Evolutionary conservation across 1,140 invertebrate genomes (phyloP), one percentile per base, ranked within the genome.

Genomic region (Drosophila willistoni): DNA sequence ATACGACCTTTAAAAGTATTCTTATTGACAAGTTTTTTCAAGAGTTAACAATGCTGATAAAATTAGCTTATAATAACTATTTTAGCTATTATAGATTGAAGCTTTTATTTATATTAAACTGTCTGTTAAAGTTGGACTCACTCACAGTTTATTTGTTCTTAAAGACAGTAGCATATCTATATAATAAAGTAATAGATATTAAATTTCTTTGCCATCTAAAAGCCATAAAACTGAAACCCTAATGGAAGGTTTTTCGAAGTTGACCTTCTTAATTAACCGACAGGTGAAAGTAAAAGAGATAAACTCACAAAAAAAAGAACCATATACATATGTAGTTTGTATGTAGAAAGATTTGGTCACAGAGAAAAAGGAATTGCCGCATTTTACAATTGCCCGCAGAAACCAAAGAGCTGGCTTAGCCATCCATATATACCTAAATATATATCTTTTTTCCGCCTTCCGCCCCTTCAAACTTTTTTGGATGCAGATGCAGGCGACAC

Each of bases 401-500:
- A 83, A 83, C 76, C 72, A 79, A 84, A 59, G 57, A 82, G 68
- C 67, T 64, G 72, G 34, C 39, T 36, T 7, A 22, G 14, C 7
- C 25, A 25, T 7, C 44, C 19, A 42, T 14, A 9, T 5, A 44
- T 39, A 12, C 12, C 2, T 13, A 10, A 13, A 0, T 13, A 5
- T 13, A 1, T 39, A 3, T 12, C 12, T 13, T 39, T 44, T 44
- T 44, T 44, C 54, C 34, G 19, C 33, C 51, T 34, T 29, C 6
- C 29, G 29, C 39, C 17, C 7, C 44, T 61, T 41, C 13, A 36
- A 57, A 54, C 68, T 29, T 76, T 76, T 81, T 72, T 57, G 64
- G 44, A 79, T 79, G 72, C 79, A 77, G 72, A 73, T 79, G 72
- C 62, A 67, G 54, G 64, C 75, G 62, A 79, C 79, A 82, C 70